Evolutionary conservation across 2,113 vertebrate genomes (phyloP), one percentile per base, ranked within the genome.

Genomic region (Pteruthius melanotis): DNA sequence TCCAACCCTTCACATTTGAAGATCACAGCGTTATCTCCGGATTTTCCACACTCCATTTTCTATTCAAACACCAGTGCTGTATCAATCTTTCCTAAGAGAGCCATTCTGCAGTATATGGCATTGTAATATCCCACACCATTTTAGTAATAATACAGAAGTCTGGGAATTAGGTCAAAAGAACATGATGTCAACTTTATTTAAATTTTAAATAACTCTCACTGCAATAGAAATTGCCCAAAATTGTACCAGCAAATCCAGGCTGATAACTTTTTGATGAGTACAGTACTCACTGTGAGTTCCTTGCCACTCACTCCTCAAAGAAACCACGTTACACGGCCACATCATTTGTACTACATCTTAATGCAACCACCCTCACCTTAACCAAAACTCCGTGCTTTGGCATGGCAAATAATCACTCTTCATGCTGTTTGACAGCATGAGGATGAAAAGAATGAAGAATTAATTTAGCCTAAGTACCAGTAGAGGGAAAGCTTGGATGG

Each of bases 101-200:
- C 21, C 47, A 61, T 77, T 91, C 78, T 90, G 82, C 53, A 91
- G 28, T 1, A 8, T 15, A 52, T 59, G 40, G 68, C 54, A 83
- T n/a, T 71, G 33, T 37, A 95, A 94, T 68, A 88, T 10, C 56
- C 60, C n/a, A 69, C 30, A 95, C 57, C 60, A 75, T 65, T 91
- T 91, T 12, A 86, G 35, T 33, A 83, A 90, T 42, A 87, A 90
- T n/a, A 87, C 61, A 81, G 64, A 87, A 87, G 37, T 71, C 53
- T 63, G 54, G 69, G 89, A 95, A 94, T 90, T 91, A 84, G 87
- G 87, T 90, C 92, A 94, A 78, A 93, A 47, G 84, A 94, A 83
- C 47, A 71, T 42, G 52, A 85, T 84, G 82, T 69, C 72, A 81
- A 93, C 49, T 82, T 69, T 35, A 91, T 80, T 87, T 91, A 68